These are phyloP conservation scores for Eilema depressum DNA, from an alignment of 2,888 invertebrate species.

Conservation along the genomic window DNA sequence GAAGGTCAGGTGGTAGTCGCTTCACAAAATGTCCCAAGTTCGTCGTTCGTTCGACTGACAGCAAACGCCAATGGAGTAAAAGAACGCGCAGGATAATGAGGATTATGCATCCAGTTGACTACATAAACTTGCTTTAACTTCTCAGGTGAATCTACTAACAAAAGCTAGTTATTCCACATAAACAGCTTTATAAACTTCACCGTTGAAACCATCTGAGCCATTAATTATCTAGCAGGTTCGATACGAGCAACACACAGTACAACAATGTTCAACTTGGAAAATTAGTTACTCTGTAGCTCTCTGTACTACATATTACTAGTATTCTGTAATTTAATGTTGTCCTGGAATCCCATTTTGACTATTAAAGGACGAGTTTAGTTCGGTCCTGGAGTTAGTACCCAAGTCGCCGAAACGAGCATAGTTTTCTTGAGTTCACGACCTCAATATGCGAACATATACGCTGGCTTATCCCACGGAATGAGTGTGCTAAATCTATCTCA, in stretches of 20 bases:
- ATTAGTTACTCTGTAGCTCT: constrained; percentile 42
- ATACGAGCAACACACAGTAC: constrained; percentile 39
- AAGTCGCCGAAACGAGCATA: background rate
- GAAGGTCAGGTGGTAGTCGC: no score
- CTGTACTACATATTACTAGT: constrained; percentile 1
- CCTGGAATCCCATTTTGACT: constrained; percentile 11
- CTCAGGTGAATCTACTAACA: background rate
- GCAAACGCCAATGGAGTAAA: background rate
- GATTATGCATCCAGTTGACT: background rate
- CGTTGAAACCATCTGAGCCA: constrained; percentile 38
- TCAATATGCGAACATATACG: background rate
- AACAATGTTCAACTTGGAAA: constrained; percentile 54
- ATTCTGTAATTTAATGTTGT: constrained; percentile 9
- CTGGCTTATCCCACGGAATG: background rate
- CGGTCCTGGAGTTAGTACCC: background rate
- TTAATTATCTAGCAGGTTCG: constrained; percentile 50
- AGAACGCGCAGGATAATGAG: background rate
- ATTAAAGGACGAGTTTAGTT: background rate
- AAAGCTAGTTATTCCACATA: background rate
- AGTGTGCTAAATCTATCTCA: background rate
- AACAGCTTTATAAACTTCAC: constrained; percentile 26
- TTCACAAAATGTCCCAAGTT: no score
- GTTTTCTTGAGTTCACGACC: constrained; percentile 4
- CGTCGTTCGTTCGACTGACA: no score
- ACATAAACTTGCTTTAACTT: background rate